Evolutionary conservation across 2,797 vertebrate species (phyloP), one percentile per base, ranked within the genome.

Genomic region (Loris lydekkerianus): DNA sequence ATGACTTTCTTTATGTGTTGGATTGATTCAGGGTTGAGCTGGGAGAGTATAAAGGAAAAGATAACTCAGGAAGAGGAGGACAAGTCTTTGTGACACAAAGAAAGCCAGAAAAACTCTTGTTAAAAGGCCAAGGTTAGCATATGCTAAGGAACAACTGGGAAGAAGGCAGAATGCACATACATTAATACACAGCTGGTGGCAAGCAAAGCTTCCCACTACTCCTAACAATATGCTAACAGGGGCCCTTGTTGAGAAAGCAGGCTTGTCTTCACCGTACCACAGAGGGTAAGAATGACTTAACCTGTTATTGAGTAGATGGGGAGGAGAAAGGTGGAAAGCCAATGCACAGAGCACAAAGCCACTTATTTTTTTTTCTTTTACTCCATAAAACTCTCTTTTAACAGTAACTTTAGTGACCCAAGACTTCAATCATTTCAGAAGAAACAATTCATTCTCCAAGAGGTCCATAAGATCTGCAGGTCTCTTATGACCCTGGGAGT

Each of bases 361-460:
- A 93, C 0, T 73, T 53, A 49, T 67, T 85, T 84, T 65, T 40
- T 40, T 43, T 83, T 58, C 77, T 27, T 58, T 85, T 65, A 96
- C 77, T 89, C 72, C 89, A 96, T 90, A 86, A 92, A 91, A 94
- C 61, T 61, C 83, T 96, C 69, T 87, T 94, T 86, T 75, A 89
- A 88, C 90, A 77, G 73, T 67, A 65, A 93, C 75, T 49, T 61
- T 20, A 49, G 34, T 89, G 65, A 91, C 61, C 78, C 3, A 13
- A 87, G 82, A 58, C 31, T 81, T 92, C 63, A 88, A 83, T 10
- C 78, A 82, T 67, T 94, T 88, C 80, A 91, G 91, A 65, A 95
- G 82, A 6, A 88, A 75, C 73, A 69, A n/a, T 72, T 70, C 37
- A 86, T 91, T 56, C 40, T 86, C 7, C 1, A 83, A 92, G 29